Evolutionary conservation across 1,140 invertebrate species (phyloP).

Genomic region (Bombus ignitus): DNA sequence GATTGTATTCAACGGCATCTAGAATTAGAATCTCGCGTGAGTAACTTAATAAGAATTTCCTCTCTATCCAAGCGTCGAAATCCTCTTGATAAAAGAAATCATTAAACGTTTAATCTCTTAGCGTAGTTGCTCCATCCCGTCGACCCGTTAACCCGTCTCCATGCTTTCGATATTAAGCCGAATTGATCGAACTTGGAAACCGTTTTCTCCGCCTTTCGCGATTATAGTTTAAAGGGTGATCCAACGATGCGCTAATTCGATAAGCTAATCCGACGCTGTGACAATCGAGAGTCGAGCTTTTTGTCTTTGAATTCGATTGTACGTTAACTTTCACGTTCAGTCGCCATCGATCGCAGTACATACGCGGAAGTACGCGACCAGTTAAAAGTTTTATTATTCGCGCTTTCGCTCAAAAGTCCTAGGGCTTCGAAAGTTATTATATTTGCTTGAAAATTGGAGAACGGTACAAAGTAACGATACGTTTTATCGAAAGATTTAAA

Average conservation of each 20-base stretch:
- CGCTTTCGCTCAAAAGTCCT: neutral
- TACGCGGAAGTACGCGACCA: neutral
- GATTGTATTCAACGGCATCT: constrained; percentile 37
- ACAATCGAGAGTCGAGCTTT: neutral
- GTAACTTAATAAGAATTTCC: constrained; percentile 3
- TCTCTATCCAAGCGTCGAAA: neutral
- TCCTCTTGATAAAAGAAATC: neutral
- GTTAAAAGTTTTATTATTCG: neutral
- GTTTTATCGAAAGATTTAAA: no score
- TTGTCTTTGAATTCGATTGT: neutral
- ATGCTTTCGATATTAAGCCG: constrained; percentile 8
- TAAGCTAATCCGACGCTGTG: constrained; percentile 22
- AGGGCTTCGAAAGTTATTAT: rapidly evolving
- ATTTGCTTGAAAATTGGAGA: neutral
- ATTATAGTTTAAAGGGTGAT: constrained; percentile 15
- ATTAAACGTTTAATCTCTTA: neutral
- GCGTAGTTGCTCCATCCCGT: neutral
- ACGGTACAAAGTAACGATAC: no score
- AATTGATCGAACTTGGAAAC: constrained; percentile 24
- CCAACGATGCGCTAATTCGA: constrained; percentile 42
- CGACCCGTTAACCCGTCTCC: neutral
- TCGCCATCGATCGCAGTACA: neutral
- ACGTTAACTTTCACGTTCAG: neutral
- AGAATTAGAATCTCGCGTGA: constrained; percentile 21
- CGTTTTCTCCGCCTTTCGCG: neutral